These are phyloP conservation scores for Nycticebus coucang DNA, from an alignment of 2,113 vertebrate genomes.

Conservation along the genomic window DNA sequence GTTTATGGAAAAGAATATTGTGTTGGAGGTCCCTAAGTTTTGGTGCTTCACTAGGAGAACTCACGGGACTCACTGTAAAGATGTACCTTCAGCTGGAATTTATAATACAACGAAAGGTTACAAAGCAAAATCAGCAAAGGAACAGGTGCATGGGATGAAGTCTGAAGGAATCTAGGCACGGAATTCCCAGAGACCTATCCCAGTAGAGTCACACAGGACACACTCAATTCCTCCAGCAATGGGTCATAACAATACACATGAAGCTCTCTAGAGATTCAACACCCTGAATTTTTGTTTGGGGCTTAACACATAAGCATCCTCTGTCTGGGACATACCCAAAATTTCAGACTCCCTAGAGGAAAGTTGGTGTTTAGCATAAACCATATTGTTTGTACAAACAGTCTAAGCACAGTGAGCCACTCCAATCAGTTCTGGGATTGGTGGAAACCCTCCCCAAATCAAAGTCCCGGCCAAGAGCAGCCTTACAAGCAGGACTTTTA, in stretches of 20 bases:
- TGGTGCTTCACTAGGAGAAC: background rate
- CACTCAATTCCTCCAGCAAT: background rate
- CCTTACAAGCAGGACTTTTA: background rate
- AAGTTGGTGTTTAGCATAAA: background rate
- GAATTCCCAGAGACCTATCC: no score
- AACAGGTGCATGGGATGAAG: no score
- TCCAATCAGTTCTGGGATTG: background rate
- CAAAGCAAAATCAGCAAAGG: background rate
- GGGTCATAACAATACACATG: background rate
- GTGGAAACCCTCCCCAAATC: background rate
- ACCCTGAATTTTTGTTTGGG: background rate
- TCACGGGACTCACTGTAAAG: background rate
- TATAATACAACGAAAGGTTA: background rate
- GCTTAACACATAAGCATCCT: background rate
- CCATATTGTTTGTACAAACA: background rate
- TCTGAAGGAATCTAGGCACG: background rate
- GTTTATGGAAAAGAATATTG: background rate
- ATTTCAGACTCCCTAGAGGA: background rate
- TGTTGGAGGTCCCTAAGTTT: background rate
- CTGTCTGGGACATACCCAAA: background rate
- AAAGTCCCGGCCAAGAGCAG: background rate
- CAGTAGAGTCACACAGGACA: background rate
- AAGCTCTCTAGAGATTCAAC: background rate
- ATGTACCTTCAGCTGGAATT: background rate
- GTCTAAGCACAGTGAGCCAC: background rate